Evolutionary conservation across 2,797 vertebrate species (phyloP).

Genomic region (Chelon auratus): DNA sequence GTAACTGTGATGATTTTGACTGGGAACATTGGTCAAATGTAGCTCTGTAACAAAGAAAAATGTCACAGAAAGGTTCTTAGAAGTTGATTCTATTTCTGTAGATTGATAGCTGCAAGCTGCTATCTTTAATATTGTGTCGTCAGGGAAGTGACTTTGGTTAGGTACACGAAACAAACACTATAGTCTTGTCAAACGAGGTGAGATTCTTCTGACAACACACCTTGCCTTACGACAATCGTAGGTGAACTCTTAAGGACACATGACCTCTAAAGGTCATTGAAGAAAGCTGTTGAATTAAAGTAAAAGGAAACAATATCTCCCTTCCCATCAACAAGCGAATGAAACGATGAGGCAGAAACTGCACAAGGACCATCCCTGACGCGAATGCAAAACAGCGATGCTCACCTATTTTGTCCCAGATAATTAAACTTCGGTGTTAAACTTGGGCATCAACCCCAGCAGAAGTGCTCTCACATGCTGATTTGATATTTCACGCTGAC

Average conservation of each 20-base stretch:
- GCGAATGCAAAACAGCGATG: background rate
- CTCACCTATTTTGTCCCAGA: slow-evolving; percentile 8
- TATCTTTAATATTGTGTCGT: too few species aligned
- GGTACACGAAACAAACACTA: background rate
- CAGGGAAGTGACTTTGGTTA: too few species aligned
- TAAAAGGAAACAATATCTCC: too few species aligned
- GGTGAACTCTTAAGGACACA: background rate
- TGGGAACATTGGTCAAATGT: too few species aligned
- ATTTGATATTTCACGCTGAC: slow-evolving; percentile 77
- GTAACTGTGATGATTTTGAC: too few species aligned
- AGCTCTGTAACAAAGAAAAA: too few species aligned
- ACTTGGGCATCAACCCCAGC: slow-evolving; percentile 26
- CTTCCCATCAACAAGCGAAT: background rate
- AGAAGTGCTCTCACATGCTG: slow-evolving; percentile 27
- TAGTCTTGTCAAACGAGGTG: background rate
- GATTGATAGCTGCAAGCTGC: too few species aligned
- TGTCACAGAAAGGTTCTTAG: too few species aligned
- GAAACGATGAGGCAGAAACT: too few species aligned
- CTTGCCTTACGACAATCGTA: background rate
- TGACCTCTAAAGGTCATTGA: background rate
- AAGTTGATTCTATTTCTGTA: too few species aligned
- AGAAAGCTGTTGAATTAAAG: background rate
- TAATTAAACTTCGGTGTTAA: slow-evolving; percentile 45
- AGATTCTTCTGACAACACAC: background rate
- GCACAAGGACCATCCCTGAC: background rate